Evolutionary conservation across 23 tunicate species (phyloP).

Genomic region (Ciona savignyi): DNA sequence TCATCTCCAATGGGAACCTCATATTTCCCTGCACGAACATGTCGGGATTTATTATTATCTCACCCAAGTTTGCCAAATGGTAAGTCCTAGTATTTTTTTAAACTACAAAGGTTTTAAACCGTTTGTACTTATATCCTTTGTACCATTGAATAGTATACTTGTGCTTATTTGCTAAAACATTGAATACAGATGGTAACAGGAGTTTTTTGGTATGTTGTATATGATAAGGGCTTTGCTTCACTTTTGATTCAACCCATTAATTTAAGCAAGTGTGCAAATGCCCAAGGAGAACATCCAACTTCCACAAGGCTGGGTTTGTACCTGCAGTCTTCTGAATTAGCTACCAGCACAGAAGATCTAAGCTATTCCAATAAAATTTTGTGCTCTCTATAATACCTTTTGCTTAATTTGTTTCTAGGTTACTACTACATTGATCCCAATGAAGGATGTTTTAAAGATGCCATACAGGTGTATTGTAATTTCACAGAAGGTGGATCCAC

Average conservation of each 20-base stretch:
- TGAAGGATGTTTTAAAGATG: slow-evolving; percentile 30
- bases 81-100: slow-evolving; percentile 5
- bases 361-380: too few relatives aligned
- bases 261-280: too few relatives aligned
- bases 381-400: too few relatives aligned
- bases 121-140: background rate
- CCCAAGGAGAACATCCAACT: too few relatives aligned
- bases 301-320: too few relatives aligned
- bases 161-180: background rate
- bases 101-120: background rate
- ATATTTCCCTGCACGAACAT: slow-evolving; percentile 19
- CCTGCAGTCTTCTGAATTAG: too few relatives aligned
- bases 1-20: slow-evolving; percentile 5
- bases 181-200: too few relatives aligned
- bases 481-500: slow-evolving; percentile 39
- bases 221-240: too few relatives aligned
- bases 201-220: too few relatives aligned
- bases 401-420: too few relatives aligned
- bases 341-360: too few relatives aligned
- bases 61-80: slow-evolving; percentile 20
- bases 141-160: background rate
- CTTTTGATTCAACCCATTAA: too few relatives aligned
- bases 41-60: slow-evolving; percentile 14
- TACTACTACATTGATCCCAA: slow-evolving; percentile 32
- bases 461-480: slow-evolving; percentile 25